phyloP scores from a whole-genome alignment of 1,140 invertebrate species.

The Callitettix versicolor region DNA sequence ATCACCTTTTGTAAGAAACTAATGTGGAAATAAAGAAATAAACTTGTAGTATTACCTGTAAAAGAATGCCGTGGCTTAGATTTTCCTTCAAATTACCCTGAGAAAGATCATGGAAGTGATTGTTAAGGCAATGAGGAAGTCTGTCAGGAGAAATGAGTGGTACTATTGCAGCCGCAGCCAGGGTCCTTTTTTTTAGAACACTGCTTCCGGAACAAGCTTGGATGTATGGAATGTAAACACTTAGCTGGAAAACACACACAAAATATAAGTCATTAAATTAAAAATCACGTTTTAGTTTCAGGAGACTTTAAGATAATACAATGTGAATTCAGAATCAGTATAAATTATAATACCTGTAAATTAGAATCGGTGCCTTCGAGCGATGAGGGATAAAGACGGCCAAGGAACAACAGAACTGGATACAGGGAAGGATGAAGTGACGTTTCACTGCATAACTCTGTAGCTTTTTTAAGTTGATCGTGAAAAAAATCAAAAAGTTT shows the following conservation, averaged over 20 bases:
- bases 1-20: too few relatives aligned
- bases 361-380: constrained; percentile 41
- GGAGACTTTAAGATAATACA: neutral
- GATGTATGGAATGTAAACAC: constrained; percentile 31
- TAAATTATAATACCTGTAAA: constrained; percentile 20
- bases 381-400: constrained; percentile 62
- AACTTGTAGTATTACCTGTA: constrained; percentile 36
- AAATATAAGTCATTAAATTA: neutral
- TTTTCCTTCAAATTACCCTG: constrained; percentile 30
- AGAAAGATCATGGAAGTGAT: constrained; percentile 25
- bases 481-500: constrained; percentile 67
- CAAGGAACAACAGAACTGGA: constrained; percentile 67
- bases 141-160: constrained; percentile 33
- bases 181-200: constrained; percentile 30
- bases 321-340: neutral
- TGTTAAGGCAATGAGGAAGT: constrained; percentile 30
- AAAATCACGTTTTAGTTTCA: neutral
- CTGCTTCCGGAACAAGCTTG: constrained; percentile 28
- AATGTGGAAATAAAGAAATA: too few relatives aligned
- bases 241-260: constrained; percentile 27
- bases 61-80: constrained; percentile 35
- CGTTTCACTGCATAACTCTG: constrained; percentile 25
- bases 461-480: constrained; percentile 42
- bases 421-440: constrained; percentile 42
- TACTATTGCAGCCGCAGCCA: constrained; percentile 34